Evolutionary conservation across 2,113 vertebrate species (phyloP).

Genomic region (Apodemus speciosus): DNA sequence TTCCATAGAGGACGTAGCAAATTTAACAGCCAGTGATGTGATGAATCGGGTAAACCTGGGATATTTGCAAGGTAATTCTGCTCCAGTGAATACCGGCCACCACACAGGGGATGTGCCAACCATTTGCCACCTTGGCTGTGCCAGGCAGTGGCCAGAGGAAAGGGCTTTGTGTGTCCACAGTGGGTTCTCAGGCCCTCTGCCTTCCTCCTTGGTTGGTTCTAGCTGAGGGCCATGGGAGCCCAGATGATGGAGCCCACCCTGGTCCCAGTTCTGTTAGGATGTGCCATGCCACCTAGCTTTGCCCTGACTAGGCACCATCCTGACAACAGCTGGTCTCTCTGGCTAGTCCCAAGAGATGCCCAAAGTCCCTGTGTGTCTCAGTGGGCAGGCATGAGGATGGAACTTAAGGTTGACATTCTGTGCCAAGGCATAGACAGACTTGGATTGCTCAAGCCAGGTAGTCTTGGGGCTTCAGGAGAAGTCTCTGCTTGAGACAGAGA

Average conservation of each 20-base stretch:
- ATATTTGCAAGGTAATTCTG: slow-evolving; percentile 99
- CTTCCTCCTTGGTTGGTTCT: background rate
- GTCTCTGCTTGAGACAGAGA: rapidly evolving
- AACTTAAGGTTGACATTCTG: background rate
- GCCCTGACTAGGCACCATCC: rapidly evolving
- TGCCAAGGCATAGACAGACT: background rate
- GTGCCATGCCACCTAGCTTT: background rate
- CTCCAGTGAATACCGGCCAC: slow-evolving; percentile 75
- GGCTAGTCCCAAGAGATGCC: background rate
- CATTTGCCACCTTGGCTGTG: background rate
- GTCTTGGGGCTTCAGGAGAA: background rate
- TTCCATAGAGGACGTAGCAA: slow-evolving; percentile 99
- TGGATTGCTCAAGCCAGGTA: background rate
- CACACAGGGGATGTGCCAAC: slow-evolving; percentile 78
- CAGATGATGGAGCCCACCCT: background rate
- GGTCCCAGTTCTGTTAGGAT: background rate
- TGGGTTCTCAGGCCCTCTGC: rapidly evolving
- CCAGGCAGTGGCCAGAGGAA: background rate
- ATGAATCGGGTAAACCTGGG: slow-evolving; percentile 99
- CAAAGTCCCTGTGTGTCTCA: background rate
- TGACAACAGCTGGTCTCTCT: background rate
- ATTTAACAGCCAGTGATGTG: slow-evolving; percentile 99
- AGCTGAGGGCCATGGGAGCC: background rate
- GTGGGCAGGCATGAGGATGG: too few species aligned
- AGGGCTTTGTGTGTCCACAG: background rate